Evolutionary conservation across 2,888 invertebrate genomes (phyloP).

Genomic region (Dolichopus griseipennis): DNA sequence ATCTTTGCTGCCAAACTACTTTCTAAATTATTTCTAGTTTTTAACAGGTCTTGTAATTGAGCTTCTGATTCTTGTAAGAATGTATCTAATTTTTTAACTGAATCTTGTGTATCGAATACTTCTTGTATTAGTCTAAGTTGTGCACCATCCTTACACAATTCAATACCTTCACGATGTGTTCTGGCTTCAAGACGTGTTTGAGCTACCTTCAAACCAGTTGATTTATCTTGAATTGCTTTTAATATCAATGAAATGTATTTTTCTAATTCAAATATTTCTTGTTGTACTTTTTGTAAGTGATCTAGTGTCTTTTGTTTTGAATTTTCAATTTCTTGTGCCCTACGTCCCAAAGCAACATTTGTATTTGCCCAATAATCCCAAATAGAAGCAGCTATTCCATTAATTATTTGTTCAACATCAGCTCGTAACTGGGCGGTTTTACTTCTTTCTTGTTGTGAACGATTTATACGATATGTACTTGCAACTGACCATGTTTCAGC

Average conservation of each 20-base stretch:
- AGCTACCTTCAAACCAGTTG: slow-evolving; percentile 64
- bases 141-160: slow-evolving; percentile 55
- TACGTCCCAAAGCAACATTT: slow-evolving; percentile 63
- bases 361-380: slow-evolving; percentile 76
- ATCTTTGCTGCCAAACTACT: slow-evolving; percentile 71
- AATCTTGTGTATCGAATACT: slow-evolving; percentile 68
- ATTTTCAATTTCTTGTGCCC: slow-evolving; percentile 62
- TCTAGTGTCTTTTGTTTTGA: slow-evolving; percentile 67
- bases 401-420: slow-evolving; percentile 64
- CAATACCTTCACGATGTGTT: slow-evolving; percentile 71
- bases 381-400: slow-evolving; percentile 62
- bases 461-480: slow-evolving; percentile 36
- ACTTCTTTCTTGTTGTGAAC: slow-evolving; percentile 54
- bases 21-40: slow-evolving; percentile 69
- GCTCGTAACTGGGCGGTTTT: slow-evolving; percentile 62
- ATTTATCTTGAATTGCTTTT: slow-evolving; percentile 78
- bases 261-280: slow-evolving; percentile 82
- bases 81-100: slow-evolving; percentile 64
- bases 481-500: slow-evolving; percentile 69
- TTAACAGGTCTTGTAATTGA: slow-evolving; percentile 68
- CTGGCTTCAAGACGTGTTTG: slow-evolving; percentile 78
- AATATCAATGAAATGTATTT: slow-evolving; percentile 77
- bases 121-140: slow-evolving; percentile 58
- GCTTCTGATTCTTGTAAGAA: slow-evolving; percentile 70
- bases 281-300: slow-evolving; percentile 46